A percentile compares a stretch with the other conserved stretches of the same genome.
phyloP scores from a whole-genome alignment of 2,797 vertebrate genomes.

The Tapera naevia region DNA sequence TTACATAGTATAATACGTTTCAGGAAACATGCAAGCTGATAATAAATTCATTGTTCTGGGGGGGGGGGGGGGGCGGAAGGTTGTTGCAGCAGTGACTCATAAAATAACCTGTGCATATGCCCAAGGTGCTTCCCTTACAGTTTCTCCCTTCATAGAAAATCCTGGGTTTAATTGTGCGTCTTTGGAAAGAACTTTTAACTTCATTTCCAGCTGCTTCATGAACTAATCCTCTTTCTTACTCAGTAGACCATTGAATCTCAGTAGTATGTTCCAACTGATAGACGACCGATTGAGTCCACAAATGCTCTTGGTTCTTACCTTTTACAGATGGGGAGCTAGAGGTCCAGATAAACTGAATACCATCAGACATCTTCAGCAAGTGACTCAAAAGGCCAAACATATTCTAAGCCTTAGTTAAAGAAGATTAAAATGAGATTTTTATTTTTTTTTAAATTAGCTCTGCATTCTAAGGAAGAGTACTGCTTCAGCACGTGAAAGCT shows the following conservation, averaged over 20 bases:
- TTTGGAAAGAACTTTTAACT: not conserved
- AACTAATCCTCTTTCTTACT: not conserved
- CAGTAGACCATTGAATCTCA: not conserved
- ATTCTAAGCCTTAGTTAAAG: not conserved
- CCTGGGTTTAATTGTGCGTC: not conserved
- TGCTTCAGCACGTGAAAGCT: not conserved
- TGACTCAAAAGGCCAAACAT: not conserved
- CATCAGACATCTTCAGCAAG: not conserved
- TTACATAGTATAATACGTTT: conserved; percentile 27
- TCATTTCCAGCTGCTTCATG: not conserved
- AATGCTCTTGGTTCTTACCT: not conserved
- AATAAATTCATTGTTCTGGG: conserved; percentile 17
- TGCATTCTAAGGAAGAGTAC: not conserved
- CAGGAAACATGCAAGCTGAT: conserved; percentile 26
- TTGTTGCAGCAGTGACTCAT: not conserved
- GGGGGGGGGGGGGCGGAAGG: not conserved
- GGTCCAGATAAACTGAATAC: not conserved
- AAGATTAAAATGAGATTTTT: not conserved
- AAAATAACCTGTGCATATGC: not conserved
- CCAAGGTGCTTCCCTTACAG: not conserved
- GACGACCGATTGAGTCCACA: not conserved
- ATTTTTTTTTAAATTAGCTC: not conserved
- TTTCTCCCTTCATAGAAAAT: not conserved
- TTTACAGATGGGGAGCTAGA: not conserved
- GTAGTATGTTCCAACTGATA: not conserved